Conservation (phyloP, 2,113 vertebrate genomes). For the Oophaga pumilio region DNA sequence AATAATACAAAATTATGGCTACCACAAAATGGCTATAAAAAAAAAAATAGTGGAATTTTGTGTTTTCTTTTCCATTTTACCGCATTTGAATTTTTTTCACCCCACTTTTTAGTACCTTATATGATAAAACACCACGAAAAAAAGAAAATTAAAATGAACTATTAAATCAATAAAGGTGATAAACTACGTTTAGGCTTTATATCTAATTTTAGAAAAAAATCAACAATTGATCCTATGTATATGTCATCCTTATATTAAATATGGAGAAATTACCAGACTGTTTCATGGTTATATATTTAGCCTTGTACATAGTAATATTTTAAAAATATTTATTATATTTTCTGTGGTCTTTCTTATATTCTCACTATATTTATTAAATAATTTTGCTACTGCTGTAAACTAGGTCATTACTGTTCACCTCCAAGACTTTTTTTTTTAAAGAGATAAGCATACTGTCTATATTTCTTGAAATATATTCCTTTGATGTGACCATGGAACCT, state of each 20-base stretch:
- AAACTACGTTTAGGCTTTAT: no score
- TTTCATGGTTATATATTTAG: no score
- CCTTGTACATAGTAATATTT: background rate
- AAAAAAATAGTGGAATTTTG: no score
- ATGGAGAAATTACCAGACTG: background rate
- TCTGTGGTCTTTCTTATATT: background rate
- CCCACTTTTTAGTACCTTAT: no score
- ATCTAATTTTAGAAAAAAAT: no score
- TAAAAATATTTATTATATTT: background rate
- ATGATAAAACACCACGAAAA: no score
- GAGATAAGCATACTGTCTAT: background rate
- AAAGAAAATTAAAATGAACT: no score
- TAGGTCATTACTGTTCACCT: background rate
- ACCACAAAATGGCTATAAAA: no score
- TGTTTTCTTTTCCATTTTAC: no score
- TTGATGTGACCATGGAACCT: conserved; percentile 24
- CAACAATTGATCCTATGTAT: background rate
- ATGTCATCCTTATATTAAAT: background rate
- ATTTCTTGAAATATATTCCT: background rate
- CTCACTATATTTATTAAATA: background rate
- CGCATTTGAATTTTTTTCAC: no score
- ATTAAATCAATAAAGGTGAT: no score
- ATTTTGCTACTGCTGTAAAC: background rate
- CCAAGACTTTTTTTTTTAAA: background rate
- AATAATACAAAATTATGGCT: no score